phyloP scores from a whole-genome alignment of 2,797 vertebrate genomes.

The Dermochelys coriacea region DNA sequence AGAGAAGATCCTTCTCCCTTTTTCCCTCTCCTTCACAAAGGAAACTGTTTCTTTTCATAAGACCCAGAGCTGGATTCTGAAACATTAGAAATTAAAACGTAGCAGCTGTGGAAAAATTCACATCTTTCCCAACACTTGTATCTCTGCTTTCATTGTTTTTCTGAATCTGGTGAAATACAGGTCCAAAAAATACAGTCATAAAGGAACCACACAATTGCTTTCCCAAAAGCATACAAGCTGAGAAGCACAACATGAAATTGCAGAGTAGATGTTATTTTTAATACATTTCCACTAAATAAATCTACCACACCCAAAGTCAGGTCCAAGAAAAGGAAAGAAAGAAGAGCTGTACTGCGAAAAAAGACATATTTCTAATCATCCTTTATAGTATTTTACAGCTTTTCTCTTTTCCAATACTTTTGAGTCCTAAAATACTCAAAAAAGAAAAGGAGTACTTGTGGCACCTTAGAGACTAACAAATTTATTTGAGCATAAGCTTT shows the following conservation, averaged over 20 bases:
- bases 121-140: not conserved
- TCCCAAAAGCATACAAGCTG: not conserved
- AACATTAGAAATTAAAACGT: slow-evolving; percentile 18
- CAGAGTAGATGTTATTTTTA: not conserved
- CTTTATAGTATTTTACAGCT: not conserved
- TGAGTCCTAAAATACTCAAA: not conserved
- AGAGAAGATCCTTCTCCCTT: not conserved
- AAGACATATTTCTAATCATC: too few species aligned
- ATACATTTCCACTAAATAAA: not conserved
- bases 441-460: too few species aligned
- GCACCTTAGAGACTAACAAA: too few species aligned
- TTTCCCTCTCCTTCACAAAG: slow-evolving; percentile 10
- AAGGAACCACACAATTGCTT: not conserved
- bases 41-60: not conserved
- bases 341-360: not conserved
- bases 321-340: not conserved
- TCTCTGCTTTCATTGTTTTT: not conserved
- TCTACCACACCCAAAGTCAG: not conserved
- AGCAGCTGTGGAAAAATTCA: not conserved
- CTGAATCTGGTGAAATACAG: not conserved
- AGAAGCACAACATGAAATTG: slow-evolving; percentile 15
- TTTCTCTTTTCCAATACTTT: slow-evolving; percentile 5
- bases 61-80: slow-evolving; percentile 13
- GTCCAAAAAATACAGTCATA: slow-evolving; percentile 15
- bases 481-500: too few species aligned